A percentile compares a stretch with the other conserved stretches of the same genome.
These are phyloP conservation scores for Rhabdophis nuchalis DNA, from an alignment of 2,797 vertebrate genomes.

Conservation along the genomic window DNA sequence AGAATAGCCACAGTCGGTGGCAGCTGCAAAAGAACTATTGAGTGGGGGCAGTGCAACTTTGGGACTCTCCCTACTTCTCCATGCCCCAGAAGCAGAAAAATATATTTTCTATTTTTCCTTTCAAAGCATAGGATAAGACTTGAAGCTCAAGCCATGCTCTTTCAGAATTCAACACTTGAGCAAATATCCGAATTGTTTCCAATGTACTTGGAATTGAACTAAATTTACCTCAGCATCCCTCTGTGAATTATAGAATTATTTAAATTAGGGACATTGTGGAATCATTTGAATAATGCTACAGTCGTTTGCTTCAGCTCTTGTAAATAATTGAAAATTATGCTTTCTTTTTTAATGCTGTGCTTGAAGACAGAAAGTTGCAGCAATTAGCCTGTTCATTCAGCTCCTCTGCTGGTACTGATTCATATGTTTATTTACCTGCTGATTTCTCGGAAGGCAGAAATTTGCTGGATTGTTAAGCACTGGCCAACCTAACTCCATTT, in stretches of 20 bases:
- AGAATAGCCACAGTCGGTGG: neutral
- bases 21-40: neutral
- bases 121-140: neutral
- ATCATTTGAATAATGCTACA: constrained; percentile 13
- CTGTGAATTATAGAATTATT: neutral
- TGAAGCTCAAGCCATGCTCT: neutral
- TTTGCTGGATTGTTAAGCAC: neutral
- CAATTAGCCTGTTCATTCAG: neutral
- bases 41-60: neutral
- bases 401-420: neutral
- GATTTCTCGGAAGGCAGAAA: neutral
- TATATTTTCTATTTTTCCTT: neutral
- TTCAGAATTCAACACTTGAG: neutral
- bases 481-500: neutral
- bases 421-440: neutral
- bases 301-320: constrained; percentile 4
- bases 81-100: neutral
- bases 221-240: neutral
- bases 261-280: neutral
- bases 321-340: constrained; percentile 19
- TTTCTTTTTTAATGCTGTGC: neutral
- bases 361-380: neutral
- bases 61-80: neutral
- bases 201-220: neutral
- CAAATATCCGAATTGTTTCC: neutral